Base-by-base conservation (phyloP, 2,888 invertebrate species). In the Melanostoma mellinum region DNA sequence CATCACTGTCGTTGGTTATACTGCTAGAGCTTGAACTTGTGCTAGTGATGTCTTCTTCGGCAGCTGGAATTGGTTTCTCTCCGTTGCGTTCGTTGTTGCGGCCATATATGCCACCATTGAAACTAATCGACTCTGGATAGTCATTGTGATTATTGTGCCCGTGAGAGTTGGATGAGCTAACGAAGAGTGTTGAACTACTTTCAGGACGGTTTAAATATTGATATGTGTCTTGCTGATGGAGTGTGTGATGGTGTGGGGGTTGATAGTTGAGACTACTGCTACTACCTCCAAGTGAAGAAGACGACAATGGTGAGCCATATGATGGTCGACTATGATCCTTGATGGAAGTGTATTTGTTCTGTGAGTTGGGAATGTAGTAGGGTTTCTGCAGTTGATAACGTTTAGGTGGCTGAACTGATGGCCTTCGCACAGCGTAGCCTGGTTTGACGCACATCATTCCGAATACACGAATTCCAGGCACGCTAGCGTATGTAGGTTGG, bases 401-500 rank as follows among this genome's bases (percentile, higher is more conserved):
- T 71, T 91, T 90, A 3, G 90, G 90, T 30, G 91, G 91, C 78
- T 90, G 91, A 35, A 85, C 87, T 9, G 90, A 90, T 32, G 91
- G 91, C 20, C 90, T 90, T 74, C 91, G 88, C 30, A 91, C 87
- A n/a, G 90, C 88, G 87, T 89, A 92, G 10, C 90, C 91, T 0
- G 93, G 93, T 79, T 93, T 92, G 0, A 96, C 96, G 89, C 97
- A 97, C 95, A 97, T 96, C 97, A 98, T 98, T 53, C 97, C 98
- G 89, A 97, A 98, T 0, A 98, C 97, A 86, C 97, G 93, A 85
- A 98, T 97, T 1, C 97, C 97, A 3, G 97, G 97, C 6, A 98
- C 97, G 87, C 97, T 96, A 2, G 97, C 98, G 89, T 98, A 98
- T 0, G 97, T 96, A 9, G 98, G 97, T 89, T 97, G 97, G 90